Conservation (phyloP, 1,140 invertebrate genomes). For the Pentalonia nigronervosa region DNA sequence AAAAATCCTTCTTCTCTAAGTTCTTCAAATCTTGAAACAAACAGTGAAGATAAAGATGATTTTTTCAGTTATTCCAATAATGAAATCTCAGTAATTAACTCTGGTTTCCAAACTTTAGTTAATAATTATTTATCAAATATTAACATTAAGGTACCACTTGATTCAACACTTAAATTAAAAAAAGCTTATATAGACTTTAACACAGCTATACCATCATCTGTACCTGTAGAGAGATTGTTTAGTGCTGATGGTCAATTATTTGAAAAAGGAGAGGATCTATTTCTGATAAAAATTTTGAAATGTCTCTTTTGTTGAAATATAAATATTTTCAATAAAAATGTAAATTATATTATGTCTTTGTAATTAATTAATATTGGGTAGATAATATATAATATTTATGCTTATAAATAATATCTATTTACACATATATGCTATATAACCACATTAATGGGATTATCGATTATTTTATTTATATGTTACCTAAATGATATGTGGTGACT, state of each 20-base stretch:
- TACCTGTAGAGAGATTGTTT: conserved; percentile 3
- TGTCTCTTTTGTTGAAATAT: conserved; percentile 18
- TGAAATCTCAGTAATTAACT: not conserved
- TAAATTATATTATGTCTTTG: too few species aligned
- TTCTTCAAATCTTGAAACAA: too few species aligned
- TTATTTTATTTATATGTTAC: too few species aligned
- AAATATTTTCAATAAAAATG: conserved; percentile 19
- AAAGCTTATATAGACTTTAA: not conserved
- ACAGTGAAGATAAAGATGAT: too few species aligned
- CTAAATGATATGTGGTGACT: too few species aligned
- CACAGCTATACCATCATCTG: too few species aligned
- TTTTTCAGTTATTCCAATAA: not conserved
- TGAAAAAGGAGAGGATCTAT: conserved; percentile 1
- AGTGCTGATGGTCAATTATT: conserved; percentile 41
- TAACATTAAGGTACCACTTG: not conserved
- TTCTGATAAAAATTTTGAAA: conserved; percentile 14
- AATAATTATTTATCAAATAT: conserved; percentile 40
- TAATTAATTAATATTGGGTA: too few species aligned
- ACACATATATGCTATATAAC: too few species aligned
- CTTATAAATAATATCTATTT: too few species aligned
- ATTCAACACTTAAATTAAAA: conserved; percentile 6
- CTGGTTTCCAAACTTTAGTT: conserved; percentile 35
- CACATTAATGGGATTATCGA: too few species aligned
- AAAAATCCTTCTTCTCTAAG: too few species aligned
- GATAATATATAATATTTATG: too few species aligned